Evolutionary conservation across 2,888 invertebrate species (phyloP).

Genomic region (Cylloceria caligata): DNA sequence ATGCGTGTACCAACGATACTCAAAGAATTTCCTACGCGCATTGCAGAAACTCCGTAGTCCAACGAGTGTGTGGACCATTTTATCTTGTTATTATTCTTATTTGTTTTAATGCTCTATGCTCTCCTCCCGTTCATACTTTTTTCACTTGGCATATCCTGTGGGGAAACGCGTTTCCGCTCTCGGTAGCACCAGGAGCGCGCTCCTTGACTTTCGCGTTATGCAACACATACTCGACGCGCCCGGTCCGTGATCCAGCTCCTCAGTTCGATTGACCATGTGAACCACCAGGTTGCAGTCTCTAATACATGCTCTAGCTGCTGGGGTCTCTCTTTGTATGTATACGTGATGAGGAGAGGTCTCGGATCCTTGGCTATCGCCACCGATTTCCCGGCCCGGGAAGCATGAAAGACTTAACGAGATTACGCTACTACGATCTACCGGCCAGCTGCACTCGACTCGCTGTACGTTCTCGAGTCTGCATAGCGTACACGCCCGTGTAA

Average conservation of each 20-base stretch:
- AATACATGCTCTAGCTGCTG: not conserved
- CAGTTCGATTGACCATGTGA: slow-evolving; percentile 44
- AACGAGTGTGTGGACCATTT: slow-evolving; percentile 54
- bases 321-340: slow-evolving; percentile 6
- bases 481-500: slow-evolving; percentile 33
- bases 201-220: slow-evolving; percentile 70
- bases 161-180: slow-evolving; percentile 72
- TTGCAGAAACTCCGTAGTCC: slow-evolving; percentile 7
- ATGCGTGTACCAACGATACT: slow-evolving; percentile 59
- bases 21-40: not conserved
- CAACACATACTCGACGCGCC: slow-evolving; percentile 53
- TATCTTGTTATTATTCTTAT: slow-evolving; percentile 42
- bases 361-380: slow-evolving; percentile 55
- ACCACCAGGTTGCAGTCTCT: slow-evolving; percentile 6
- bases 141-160: slow-evolving; percentile 65
- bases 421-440: slow-evolving; percentile 57
- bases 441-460: slow-evolving; percentile 55
- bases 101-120: slow-evolving; percentile 14
- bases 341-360: slow-evolving; percentile 10
- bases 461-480: not conserved
- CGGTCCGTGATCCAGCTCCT: slow-evolving; percentile 46
- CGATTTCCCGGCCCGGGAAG: slow-evolving; percentile 65
- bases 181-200: slow-evolving; percentile 15
- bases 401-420: slow-evolving; percentile 66
- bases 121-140: slow-evolving; percentile 53